These are phyloP conservation scores for Drosophila picticornis DNA, from an alignment of 2,888 invertebrate genomes.

Conservation along the genomic window DNA sequence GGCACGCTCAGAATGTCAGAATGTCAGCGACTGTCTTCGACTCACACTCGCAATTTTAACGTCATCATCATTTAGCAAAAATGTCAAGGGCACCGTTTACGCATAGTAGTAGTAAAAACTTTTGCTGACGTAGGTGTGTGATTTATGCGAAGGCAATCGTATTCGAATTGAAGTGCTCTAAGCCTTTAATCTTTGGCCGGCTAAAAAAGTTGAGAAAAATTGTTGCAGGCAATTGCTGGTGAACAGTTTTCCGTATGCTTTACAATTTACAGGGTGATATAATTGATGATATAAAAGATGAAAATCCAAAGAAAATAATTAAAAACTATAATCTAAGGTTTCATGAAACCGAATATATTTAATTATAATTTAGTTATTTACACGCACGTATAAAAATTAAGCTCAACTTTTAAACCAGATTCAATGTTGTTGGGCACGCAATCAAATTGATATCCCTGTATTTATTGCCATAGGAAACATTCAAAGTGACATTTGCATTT, in stretches of 20 bases:
- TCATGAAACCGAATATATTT: background rate
- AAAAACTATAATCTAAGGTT: too few species aligned
- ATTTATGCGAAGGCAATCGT: constrained; percentile 65
- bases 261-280: constrained; percentile 36
- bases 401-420: background rate
- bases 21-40: constrained; percentile 59
- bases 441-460: constrained; percentile 37
- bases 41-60: constrained; percentile 26
- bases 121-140: constrained; percentile 50
- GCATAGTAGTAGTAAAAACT: constrained; percentile 34
- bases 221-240: constrained; percentile 64
- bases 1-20: constrained; percentile 52
- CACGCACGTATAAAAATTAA: background rate
- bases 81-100: constrained; percentile 51
- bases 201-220: constrained; percentile 56
- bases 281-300: background rate
- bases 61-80: constrained; percentile 59
- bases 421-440: background rate
- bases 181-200: constrained; percentile 69
- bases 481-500: constrained; percentile 74
- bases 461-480: constrained; percentile 54
- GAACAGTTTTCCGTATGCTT: constrained; percentile 45
- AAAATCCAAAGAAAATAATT: background rate
- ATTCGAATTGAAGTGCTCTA: constrained; percentile 61
- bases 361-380: background rate